These are phyloP conservation scores for Delphinapterus leucas DNA, from an alignment of 2,113 vertebrate species.

Conservation along the genomic window DNA sequence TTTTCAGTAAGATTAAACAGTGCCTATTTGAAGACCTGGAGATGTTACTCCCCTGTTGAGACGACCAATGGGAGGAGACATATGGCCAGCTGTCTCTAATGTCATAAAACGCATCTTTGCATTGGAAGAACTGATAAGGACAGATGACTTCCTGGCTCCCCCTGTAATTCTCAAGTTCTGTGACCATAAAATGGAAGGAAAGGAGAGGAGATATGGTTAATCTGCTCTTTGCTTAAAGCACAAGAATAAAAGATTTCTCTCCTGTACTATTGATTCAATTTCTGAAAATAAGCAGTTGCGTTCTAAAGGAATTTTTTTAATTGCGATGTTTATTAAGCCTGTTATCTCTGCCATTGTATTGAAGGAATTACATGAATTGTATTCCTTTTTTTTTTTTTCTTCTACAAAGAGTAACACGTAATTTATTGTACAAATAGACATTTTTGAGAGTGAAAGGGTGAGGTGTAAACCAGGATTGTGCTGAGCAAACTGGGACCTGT, in stretches of 20 bases:
- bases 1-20: background rate
- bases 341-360: background rate
- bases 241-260: constrained; percentile 23
- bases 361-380: background rate
- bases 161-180: constrained; percentile 5
- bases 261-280: background rate
- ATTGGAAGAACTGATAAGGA: background rate
- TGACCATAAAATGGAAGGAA: background rate
- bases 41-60: background rate
- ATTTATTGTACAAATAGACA: background rate
- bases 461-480: background rate
- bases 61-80: background rate
- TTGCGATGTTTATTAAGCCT: background rate
- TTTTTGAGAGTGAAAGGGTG: background rate
- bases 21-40: background rate
- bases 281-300: background rate
- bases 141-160: background rate
- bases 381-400: background rate
- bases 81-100: background rate
- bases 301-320: background rate
- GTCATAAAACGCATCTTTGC: background rate
- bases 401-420: background rate
- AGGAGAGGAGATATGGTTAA: background rate
- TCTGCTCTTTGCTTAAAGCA: constrained; percentile 8
- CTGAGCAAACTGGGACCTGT: background rate